Base-by-base conservation (phyloP, 1,140 invertebrate genomes). In the Xylocopa sonorina region DNA sequence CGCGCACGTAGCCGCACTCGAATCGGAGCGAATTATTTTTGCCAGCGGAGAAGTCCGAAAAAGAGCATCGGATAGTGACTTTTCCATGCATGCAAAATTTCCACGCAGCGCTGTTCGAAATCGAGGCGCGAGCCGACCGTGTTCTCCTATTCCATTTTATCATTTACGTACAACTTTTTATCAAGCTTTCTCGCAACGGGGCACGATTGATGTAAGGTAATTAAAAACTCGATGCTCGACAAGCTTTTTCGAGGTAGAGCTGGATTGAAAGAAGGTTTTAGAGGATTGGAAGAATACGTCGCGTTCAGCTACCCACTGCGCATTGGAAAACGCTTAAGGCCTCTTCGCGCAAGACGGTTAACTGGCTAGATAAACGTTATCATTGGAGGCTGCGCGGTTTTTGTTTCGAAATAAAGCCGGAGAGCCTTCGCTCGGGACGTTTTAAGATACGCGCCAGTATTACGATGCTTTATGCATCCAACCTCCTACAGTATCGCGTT, bases 271-370 rank as follows among this genome's bases (percentile, higher is more conserved):
- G 34, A 67, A 50, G 48, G 51, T 79, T n/a, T n/a, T 58, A 79
- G 66, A 55, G 69, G 55, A 71, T 34, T 67, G 41, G 53, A 24
- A 66, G 64, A 63, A 85, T 73, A 71, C 62, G 53, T 74, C 57
- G 73, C 84, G 64, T 76, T 86, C 77, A 82, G 80, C 66, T 67
- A 71, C 53, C 66, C 69, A 76, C 69, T 71, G 85, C 78, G 75
- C 81, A 91, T 91, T 85, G 89, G 89, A 91, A 91, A 91, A 90
- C 90, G 89, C 90, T 91, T 91, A 90, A 80, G 87, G 81, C 64
- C 16, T 71, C 63, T 62, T 81, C 63, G 0, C 64, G 58, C 86
- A 75, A 77, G 63, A 57, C 79, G 83, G 85, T 87, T 89, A 88
- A 89, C 84, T 84, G 82, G 78, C 80, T 87, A 88, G 89, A 91